Conservation (phyloP, 2,113 vertebrate genomes). For the Engystomops pustulosus region DNA sequence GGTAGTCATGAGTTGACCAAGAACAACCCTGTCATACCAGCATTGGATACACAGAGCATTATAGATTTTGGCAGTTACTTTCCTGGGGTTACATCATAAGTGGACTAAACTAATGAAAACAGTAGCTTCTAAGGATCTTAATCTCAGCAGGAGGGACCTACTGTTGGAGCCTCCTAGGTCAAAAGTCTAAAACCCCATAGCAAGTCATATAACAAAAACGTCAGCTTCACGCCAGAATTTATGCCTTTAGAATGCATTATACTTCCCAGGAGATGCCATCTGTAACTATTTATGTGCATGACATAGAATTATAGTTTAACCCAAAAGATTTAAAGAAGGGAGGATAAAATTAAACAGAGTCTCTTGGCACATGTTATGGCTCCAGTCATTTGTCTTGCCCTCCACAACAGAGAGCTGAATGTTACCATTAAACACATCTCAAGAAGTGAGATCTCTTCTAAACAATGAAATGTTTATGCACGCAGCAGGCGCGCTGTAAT, state of each 20-base stretch:
- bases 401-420: conserved; percentile 36
- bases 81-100: not conserved
- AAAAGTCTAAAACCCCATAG: conserved; percentile 38
- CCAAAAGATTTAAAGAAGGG: conserved; percentile 21
- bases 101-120: not conserved
- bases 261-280: conserved; percentile 35
- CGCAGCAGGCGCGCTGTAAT: conserved; percentile 11
- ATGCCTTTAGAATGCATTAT: conserved; percentile 22
- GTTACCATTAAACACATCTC: conserved; percentile 29
- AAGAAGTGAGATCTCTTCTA: conserved; percentile 17
- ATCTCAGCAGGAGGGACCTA: conserved; percentile 36
- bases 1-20: too few relatives aligned
- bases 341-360: conserved; percentile 44
- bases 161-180: conserved; percentile 3
- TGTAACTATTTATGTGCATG: conserved; percentile 55
- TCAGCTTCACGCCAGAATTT: conserved; percentile 30
- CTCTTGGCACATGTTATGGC: conserved; percentile 3
- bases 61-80: not conserved
- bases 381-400: conserved; percentile 26
- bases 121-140: conserved; percentile 17
- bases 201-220: not conserved
- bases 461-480: conserved; percentile 50
- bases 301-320: conserved; percentile 19
- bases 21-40: not conserved
- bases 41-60: not conserved